A percentile compares a stretch with the other conserved stretches of the same genome.
These are phyloP conservation scores for Epiblema foenella DNA, from an alignment of 2,888 invertebrate genomes.

Conservation along the genomic window DNA sequence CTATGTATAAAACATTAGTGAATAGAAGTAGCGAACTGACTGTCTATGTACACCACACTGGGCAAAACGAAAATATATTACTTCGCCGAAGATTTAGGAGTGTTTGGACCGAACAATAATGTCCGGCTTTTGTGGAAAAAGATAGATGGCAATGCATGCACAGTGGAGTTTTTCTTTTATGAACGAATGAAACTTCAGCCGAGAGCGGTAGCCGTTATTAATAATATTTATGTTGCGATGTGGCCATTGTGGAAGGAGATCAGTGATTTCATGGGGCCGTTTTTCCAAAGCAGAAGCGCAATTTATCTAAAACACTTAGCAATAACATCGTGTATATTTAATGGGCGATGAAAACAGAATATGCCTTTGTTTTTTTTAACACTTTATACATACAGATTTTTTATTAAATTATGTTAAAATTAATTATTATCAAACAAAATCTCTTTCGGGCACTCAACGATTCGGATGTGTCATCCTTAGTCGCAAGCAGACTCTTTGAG, in stretches of 20 bases:
- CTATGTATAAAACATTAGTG: conserved; percentile 81
- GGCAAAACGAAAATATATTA: conserved; percentile 86
- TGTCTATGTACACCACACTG: conserved; percentile 80
- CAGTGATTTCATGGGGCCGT: conserved; percentile 66
- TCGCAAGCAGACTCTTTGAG: too few relatives aligned
- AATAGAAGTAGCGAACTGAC: conserved; percentile 75
- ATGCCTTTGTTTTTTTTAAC: conserved; percentile 9
- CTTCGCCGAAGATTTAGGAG: conserved; percentile 85
- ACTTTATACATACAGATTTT: background rate
- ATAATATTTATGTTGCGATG: conserved; percentile 77
- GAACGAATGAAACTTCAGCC: conserved; percentile 78
- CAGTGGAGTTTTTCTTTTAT: conserved; percentile 83
- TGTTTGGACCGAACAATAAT: conserved; percentile 86
- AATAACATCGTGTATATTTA: conserved; percentile 23
- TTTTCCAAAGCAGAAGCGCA: conserved; percentile 54
- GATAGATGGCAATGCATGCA: conserved; percentile 85
- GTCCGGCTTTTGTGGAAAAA: conserved; percentile 86
- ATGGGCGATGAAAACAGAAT: conserved; percentile 14
- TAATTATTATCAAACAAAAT: too few relatives aligned
- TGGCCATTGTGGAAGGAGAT: conserved; percentile 62
- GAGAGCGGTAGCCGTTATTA: conserved; percentile 70
- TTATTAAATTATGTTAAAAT: background rate
- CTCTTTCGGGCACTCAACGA: too few relatives aligned
- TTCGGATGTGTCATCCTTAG: too few relatives aligned
- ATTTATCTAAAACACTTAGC: conserved; percentile 31